Evolutionary conservation across 2,113 vertebrate species (phyloP).

Genomic region (Muntiacus reevesi): DNA sequence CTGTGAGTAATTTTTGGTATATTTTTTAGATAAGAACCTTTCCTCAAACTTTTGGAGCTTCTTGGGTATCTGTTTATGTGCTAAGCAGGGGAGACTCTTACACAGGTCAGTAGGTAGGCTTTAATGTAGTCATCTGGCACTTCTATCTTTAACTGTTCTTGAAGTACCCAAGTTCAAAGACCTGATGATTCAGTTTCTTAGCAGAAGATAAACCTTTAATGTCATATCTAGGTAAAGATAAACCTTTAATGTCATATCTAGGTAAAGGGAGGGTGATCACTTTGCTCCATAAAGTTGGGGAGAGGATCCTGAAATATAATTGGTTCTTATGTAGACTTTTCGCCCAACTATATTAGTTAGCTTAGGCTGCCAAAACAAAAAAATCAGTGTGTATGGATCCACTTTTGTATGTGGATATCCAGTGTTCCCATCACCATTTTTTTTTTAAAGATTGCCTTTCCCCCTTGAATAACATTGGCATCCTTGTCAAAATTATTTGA

Average conservation of each 20-base stretch:
- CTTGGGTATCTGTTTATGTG: neutral
- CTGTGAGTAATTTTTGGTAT: neutral
- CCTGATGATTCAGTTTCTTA: neutral
- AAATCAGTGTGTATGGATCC: neutral
- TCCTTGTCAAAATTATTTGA: neutral
- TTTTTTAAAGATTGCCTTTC: neutral
- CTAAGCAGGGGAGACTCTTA: neutral
- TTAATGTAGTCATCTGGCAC: neutral
- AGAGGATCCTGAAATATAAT: neutral
- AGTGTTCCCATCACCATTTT: neutral
- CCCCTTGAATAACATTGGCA: neutral
- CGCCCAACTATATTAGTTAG: neutral
- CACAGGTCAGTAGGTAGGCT: neutral
- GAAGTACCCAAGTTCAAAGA: neutral
- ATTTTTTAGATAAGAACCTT: neutral
- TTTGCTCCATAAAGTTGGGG: neutral
- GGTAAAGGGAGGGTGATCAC: neutral
- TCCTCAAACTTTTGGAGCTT: neutral
- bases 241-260: neutral
- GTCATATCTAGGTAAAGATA: neutral
- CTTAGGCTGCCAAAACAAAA: neutral
- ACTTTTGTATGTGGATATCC: neutral
- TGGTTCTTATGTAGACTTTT: neutral
- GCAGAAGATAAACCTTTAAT: neutral
- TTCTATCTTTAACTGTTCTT: neutral